Conservation (phyloP, 2,113 vertebrate species). For the Australoheros scitulus region DNA sequence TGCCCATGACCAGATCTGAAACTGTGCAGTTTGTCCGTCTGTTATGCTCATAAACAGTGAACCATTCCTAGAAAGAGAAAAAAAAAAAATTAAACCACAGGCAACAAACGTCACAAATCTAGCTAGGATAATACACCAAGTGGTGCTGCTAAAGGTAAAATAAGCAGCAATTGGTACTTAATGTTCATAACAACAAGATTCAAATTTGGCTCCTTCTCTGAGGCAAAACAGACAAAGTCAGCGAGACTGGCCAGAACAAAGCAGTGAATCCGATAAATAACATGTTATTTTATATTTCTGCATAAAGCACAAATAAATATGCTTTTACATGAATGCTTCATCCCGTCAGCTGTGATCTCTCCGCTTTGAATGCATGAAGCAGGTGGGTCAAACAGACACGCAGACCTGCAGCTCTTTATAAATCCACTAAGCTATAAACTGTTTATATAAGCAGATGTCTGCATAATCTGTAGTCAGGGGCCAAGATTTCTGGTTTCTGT, state of each 20-base stretch:
- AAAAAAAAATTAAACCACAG: neutral
- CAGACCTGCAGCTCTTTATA: conserved; percentile 1
- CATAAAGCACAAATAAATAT: neutral
- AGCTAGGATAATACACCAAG: neutral
- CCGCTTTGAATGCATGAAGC: neutral
- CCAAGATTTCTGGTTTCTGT: conserved; percentile 4
- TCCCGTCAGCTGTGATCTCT: conserved; percentile 4
- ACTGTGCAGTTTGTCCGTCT: conserved; percentile 83
- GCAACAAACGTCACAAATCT: neutral
- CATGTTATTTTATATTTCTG: neutral
- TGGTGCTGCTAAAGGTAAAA: neutral
- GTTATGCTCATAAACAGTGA: conserved; percentile 88
- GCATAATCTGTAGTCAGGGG: neutral
- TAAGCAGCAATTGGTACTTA: neutral
- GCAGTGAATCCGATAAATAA: neutral
- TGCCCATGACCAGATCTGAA: conserved; percentile 90
- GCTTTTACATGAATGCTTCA: neutral
- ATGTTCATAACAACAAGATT: neutral
- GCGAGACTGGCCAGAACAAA: neutral
- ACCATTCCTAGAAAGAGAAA: conserved; percentile 84
- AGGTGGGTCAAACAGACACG: neutral
- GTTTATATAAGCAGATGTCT: conserved; percentile 13
- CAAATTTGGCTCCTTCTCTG: neutral
- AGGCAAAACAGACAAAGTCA: neutral
- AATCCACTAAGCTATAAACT: conserved; percentile 1